Percentiles rank a stretch among this genome's conserved stretches.
These are phyloP conservation scores for Ichneumoninae sp. DNA, from an alignment of 2,888 invertebrate species.

Conservation along the genomic window DNA sequence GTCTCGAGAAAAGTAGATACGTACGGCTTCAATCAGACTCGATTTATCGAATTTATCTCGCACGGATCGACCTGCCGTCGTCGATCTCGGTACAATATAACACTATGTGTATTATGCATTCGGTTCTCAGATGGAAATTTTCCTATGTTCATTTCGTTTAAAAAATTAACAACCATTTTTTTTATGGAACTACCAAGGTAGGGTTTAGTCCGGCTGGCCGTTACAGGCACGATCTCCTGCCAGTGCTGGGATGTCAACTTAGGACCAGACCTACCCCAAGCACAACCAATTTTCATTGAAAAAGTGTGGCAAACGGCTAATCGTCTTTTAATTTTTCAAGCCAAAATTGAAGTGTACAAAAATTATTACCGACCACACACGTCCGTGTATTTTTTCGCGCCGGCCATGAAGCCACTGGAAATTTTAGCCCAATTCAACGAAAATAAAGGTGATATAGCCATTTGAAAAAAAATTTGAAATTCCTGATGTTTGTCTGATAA, in stretches of 20 bases:
- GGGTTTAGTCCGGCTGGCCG: background rate
- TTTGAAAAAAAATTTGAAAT: too few relatives aligned
- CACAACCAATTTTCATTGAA: too few relatives aligned
- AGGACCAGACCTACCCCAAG: too few relatives aligned
- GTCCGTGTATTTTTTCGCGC: too few relatives aligned
- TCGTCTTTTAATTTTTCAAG: too few relatives aligned
- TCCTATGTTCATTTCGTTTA: background rate
- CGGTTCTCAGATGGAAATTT: background rate
- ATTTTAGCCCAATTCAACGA: too few relatives aligned
- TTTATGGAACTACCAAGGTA: background rate
- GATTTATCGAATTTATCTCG: slow-evolving; percentile 33
- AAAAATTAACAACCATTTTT: background rate
- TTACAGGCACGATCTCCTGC: too few relatives aligned
- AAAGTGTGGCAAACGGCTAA: too few relatives aligned
- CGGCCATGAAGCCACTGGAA: too few relatives aligned
- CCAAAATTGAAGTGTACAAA: too few relatives aligned
- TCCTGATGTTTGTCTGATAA: background rate
- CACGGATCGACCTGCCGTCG: slow-evolving; percentile 22
- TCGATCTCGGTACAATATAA: slow-evolving; percentile 4
- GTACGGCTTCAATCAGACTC: slow-evolving; percentile 16
- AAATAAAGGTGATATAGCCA: too few relatives aligned
- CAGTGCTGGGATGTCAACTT: background rate
- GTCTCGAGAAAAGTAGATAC: slow-evolving; percentile 19
- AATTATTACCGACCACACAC: too few relatives aligned
- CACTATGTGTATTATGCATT: slow-evolving; percentile 6